These are phyloP conservation scores for Fragum whitleyi DNA, from an alignment of 2,888 invertebrate genomes.

Conservation along the genomic window DNA sequence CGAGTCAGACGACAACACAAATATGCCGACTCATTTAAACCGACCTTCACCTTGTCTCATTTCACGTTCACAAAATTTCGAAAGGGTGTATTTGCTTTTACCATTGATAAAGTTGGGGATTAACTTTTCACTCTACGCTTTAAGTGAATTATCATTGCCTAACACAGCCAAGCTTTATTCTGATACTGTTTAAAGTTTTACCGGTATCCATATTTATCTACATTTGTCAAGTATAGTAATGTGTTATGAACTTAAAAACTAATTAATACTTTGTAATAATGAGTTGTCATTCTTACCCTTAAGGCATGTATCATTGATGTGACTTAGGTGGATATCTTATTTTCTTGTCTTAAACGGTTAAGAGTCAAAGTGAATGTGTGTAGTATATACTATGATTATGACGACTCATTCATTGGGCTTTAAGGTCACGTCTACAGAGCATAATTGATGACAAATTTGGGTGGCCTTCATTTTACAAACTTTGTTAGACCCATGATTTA, in stretches of 20 bases:
- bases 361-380: not conserved
- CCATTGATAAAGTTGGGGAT: not conserved
- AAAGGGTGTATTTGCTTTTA: conserved; percentile 28
- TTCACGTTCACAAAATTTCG: conserved; percentile 53
- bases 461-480: not conserved
- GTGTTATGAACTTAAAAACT: too few relatives aligned
- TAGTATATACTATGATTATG: not conserved
- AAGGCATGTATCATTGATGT: too few relatives aligned
- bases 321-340: too few relatives aligned
- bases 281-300: too few relatives aligned
- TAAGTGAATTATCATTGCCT: not conserved
- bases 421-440: not conserved
- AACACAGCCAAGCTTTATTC: too few relatives aligned
- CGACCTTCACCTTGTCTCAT: conserved; percentile 46
- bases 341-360: not conserved
- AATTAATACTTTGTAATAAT: too few relatives aligned
- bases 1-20: conserved; percentile 29
- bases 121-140: not conserved
- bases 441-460: not conserved
- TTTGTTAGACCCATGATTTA: too few relatives aligned
- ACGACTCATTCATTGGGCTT: not conserved
- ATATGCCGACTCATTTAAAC: conserved; percentile 44
- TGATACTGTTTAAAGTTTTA: too few relatives aligned
- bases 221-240: too few relatives aligned
- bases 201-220: too few relatives aligned